phyloP scores from a whole-genome alignment of 2,113 vertebrate species.

The Pimephales promelas region DNA sequence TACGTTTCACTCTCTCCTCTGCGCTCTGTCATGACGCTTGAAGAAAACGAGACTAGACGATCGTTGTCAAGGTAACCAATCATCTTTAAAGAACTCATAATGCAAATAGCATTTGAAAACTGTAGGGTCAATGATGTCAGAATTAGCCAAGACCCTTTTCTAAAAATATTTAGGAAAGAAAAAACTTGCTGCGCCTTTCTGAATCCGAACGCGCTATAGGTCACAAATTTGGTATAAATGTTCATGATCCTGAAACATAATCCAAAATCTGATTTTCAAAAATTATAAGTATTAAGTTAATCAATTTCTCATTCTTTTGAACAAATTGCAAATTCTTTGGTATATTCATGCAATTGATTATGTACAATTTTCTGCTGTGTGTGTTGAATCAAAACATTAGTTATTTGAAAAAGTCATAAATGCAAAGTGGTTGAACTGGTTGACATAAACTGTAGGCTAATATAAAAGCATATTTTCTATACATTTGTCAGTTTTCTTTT shows the following conservation, averaged over 20 bases:
- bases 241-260: not conserved
- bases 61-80: conserved; percentile 63
- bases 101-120: conserved; percentile 47
- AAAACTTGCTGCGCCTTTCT: conserved; percentile 3
- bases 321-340: too few species aligned
- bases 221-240: not conserved
- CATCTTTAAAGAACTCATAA: conserved; percentile 49
- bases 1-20: conserved; percentile 48
- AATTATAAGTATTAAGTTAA: too few species aligned
- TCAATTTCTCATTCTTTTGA: too few species aligned
- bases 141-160: conserved; percentile 13
- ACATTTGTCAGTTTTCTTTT: too few species aligned
- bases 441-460: too few species aligned
- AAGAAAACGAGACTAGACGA: conserved; percentile 55
- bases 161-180: conserved; percentile 18
- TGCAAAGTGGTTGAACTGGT: too few species aligned
- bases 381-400: too few species aligned
- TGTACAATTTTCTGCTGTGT: too few species aligned
- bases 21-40: conserved; percentile 53
- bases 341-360: too few species aligned
- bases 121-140: conserved; percentile 27
- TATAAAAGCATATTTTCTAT: too few species aligned
- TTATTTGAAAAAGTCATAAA: too few species aligned
- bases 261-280: not conserved
- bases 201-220: not conserved